These are phyloP conservation scores for Aselliscus stoliczkanus DNA, from an alignment of 2,797 vertebrate genomes.

Conservation along the genomic window DNA sequence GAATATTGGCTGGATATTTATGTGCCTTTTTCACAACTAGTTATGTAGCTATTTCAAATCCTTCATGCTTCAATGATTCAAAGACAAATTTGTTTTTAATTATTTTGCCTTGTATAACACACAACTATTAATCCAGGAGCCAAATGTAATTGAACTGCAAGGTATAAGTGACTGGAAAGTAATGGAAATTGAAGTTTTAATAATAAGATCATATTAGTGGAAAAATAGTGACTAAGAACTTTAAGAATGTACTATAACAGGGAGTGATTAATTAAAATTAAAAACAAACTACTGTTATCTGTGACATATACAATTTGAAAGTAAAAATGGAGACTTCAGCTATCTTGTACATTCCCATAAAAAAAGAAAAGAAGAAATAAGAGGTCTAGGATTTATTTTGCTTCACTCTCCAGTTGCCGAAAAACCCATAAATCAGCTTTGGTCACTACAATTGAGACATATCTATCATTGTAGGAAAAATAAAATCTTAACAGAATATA, in stretches of 20 bases:
- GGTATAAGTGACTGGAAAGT: conserved; percentile 61
- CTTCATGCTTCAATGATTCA: conserved; percentile 27
- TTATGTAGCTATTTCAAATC: not conserved
- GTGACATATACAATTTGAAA: not conserved
- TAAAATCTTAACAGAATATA: not conserved
- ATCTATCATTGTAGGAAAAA: not conserved
- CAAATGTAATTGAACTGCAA: conserved; percentile 55
- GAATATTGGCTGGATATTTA: not conserved
- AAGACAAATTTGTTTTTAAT: conserved; percentile 33
- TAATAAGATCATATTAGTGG: not conserved
- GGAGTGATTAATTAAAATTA: not conserved
- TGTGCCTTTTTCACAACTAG: not conserved
- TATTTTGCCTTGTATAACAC: conserved; percentile 34
- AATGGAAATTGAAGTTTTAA: conserved; percentile 62
- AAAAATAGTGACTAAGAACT: not conserved
- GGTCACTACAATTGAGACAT: not conserved
- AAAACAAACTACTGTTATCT: not conserved
- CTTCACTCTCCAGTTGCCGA: not conserved
- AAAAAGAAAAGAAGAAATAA: not conserved
- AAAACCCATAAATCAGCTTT: not conserved
- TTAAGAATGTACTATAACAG: not conserved
- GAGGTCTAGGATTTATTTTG: not conserved
- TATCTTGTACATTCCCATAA: not conserved
- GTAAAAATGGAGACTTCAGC: not conserved
- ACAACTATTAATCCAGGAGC: conserved; percentile 57